These are phyloP conservation scores for Pachyramphus minor DNA, from an alignment of 2,113 vertebrate species.

Conservation along the genomic window DNA sequence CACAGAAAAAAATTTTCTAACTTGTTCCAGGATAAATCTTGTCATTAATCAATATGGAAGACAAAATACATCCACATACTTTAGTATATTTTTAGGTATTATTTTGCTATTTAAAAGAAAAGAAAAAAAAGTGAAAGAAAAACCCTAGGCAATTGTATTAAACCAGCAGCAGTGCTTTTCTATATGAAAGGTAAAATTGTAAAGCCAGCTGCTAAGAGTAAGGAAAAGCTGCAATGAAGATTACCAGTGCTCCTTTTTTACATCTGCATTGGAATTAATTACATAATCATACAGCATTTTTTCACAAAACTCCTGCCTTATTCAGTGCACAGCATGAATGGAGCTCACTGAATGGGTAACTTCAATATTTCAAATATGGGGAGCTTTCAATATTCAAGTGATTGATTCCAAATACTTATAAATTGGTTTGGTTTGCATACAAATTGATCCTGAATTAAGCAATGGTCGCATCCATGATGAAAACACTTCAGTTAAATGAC, in stretches of 20 bases:
- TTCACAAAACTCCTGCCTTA: not conserved
- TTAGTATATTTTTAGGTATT: not conserved
- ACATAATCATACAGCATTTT: slow-evolving; percentile 6
- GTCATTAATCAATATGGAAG: not conserved
- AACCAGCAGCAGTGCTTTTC: not conserved
- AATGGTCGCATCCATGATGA: slow-evolving; percentile 34
- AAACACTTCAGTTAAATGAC: slow-evolving; percentile 54
- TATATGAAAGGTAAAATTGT: not conserved
- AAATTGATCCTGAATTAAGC: slow-evolving; percentile 50
- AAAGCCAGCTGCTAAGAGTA: slow-evolving; percentile 14
- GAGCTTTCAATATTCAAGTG: slow-evolving; percentile 16
- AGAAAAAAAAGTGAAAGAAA: not conserved
- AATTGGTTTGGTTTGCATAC: slow-evolving; percentile 52
- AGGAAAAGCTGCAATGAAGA: not conserved
- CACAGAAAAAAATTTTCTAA: not conserved
- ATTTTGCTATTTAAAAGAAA: not conserved
- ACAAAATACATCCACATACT: not conserved
- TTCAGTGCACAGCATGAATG: not conserved
- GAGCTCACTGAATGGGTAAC: not conserved
- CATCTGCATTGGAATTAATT: slow-evolving; percentile 5
- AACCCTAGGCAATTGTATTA: not conserved
- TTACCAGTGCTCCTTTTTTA: not conserved
- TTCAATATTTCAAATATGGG: slow-evolving; percentile 25
- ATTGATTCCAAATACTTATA: slow-evolving; percentile 51
- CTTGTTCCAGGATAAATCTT: not conserved